These are phyloP conservation scores for Pheosia gnoma DNA, from an alignment of 2,888 invertebrate species.

Conservation along the genomic window DNA sequence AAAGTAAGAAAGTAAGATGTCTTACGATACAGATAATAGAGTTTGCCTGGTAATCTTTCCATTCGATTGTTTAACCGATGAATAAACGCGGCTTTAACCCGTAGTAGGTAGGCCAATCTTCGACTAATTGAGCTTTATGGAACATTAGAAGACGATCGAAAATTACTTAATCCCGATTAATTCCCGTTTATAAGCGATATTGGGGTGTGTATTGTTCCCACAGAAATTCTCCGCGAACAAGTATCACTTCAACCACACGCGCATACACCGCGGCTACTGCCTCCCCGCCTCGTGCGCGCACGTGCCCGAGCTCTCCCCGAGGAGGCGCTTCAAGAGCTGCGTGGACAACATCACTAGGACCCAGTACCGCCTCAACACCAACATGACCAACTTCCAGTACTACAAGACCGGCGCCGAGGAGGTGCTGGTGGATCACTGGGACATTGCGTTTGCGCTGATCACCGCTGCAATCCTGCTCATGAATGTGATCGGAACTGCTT, in stretches of 20 bases:
- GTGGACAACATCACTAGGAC: conserved; percentile 39
- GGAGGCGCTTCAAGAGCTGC: conserved; percentile 49
- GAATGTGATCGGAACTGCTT: conserved; percentile 55
- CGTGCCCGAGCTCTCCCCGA: conserved; percentile 17
- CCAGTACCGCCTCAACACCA: conserved; percentile 41
- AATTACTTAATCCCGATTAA: too few species aligned
- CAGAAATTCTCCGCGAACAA: conserved; percentile 53
- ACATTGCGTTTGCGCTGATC: conserved; percentile 36
- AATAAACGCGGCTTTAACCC: too few species aligned
- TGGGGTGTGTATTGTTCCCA: conserved; percentile 1
- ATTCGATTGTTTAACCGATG: too few species aligned
- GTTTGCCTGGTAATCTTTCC: too few species aligned
- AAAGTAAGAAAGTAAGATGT: too few species aligned
- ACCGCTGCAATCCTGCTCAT: conserved; percentile 34
- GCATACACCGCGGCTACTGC: conserved; percentile 61
- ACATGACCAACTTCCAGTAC: conserved; percentile 45
- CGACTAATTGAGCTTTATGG: too few species aligned
- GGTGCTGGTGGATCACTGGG: conserved; percentile 28
- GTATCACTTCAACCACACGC: conserved; percentile 58
- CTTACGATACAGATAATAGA: too few species aligned
- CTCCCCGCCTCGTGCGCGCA: conserved; percentile 47
- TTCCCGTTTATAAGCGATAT: too few species aligned
- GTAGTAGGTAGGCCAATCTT: too few species aligned
- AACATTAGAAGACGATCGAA: too few species aligned
- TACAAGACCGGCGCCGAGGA: conserved; percentile 31